phyloP scores from a whole-genome alignment of 2,113 vertebrate species.

The mouse (Mus musculus) region DNA sequence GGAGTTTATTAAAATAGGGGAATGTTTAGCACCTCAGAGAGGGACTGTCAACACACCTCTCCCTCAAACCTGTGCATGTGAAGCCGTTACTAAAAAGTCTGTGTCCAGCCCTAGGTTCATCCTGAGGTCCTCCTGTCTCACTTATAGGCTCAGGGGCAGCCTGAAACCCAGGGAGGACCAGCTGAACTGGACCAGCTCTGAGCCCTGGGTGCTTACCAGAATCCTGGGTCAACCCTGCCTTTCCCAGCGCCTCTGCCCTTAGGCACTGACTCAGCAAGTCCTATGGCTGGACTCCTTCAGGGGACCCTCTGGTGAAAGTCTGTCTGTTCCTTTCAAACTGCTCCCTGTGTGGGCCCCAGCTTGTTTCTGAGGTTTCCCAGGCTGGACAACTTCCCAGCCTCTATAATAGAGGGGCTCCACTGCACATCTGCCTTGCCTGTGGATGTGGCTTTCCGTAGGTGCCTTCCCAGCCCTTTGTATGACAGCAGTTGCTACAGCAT shows the following conservation, averaged over 20 bases:
- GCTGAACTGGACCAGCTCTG: not conserved
- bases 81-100: not conserved
- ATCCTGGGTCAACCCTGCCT: not conserved
- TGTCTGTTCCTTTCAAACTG: not conserved
- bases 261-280: not conserved
- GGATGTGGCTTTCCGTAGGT: not conserved
- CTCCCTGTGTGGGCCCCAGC: not conserved
- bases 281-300: not conserved
- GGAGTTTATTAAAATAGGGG: slow-evolving; percentile 2
- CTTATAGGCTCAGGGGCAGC: not conserved
- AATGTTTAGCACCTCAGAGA: not conserved
- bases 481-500: not conserved
- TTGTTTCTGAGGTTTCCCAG: not conserved
- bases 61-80: not conserved
- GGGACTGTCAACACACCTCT: not conserved
- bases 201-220: not conserved
- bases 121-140: not conserved
- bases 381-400: not conserved
- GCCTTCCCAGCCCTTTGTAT: not conserved
- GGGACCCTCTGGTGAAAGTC: not conserved
- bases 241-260: too few relatives aligned
- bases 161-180: not conserved
- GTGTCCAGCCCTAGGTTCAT: not conserved
- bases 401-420: not conserved
- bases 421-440: not conserved